A percentile compares a stretch with the other conserved stretches of the same genome.
These are phyloP conservation scores for Caenorhabditis imperialis DNA, from an alignment of 2,888 invertebrate species.

Conservation along the genomic window DNA sequence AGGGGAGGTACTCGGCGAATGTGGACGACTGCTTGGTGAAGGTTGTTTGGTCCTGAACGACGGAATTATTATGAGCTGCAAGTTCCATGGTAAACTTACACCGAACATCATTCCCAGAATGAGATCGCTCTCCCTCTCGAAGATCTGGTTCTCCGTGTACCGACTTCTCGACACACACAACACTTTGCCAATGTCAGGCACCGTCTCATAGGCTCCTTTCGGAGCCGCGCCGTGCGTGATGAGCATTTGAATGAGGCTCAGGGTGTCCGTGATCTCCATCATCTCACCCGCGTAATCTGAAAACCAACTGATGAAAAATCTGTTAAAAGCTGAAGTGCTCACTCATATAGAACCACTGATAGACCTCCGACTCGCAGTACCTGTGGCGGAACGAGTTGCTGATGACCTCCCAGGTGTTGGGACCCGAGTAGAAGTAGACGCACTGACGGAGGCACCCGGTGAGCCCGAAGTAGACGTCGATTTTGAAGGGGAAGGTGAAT, in stretches of 20 bases:
- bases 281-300: background rate
- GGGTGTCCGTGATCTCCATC: background rate
- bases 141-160: background rate
- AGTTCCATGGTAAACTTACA: too few species aligned
- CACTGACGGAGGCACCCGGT: background rate
- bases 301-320: background rate
- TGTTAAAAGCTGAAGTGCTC: background rate
- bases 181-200: background rate
- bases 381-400: background rate
- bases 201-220: background rate
- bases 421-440: background rate
- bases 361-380: background rate
- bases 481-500: background rate
- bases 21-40: too few species aligned
- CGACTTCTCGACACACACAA: background rate
- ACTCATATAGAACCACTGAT: constrained; percentile 1
- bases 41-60: too few species aligned
- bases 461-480: background rate
- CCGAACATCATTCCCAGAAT: too few species aligned
- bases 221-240: background rate
- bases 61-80: too few species aligned
- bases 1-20: too few species aligned
- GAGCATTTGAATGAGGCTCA: background rate
- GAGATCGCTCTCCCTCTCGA: background rate
- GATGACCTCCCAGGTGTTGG: background rate